Evolutionary conservation across 2,888 invertebrate genomes (phyloP).

Genomic region (Aphidoletes aphidimyza): DNA sequence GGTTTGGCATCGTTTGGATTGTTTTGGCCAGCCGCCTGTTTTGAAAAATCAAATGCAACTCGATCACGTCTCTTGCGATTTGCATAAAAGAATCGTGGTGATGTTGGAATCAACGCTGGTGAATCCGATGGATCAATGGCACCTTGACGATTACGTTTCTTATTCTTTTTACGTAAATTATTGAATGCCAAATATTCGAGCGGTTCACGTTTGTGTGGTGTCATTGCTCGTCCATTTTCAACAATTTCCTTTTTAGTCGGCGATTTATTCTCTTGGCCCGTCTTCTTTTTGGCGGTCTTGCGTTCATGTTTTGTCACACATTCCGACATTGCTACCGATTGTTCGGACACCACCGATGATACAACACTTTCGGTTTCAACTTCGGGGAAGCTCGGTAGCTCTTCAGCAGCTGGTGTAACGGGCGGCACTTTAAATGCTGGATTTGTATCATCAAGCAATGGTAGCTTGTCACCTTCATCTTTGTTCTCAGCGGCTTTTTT

Average conservation of each 20-base stretch:
- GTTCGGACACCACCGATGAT: slow-evolving; percentile 80
- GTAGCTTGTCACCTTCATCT: slow-evolving; percentile 81
- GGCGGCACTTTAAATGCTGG: slow-evolving; percentile 72
- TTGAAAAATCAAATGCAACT: neutral
- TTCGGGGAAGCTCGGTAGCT: slow-evolving; percentile 67
- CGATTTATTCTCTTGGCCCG: slow-evolving; percentile 65
- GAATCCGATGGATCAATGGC: slow-evolving; percentile 75
- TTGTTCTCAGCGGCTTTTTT: slow-evolving; percentile 87
- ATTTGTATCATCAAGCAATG: slow-evolving; percentile 75
- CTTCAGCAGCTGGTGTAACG: slow-evolving; percentile 76
- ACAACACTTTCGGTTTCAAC: slow-evolving; percentile 78
- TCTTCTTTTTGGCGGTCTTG: slow-evolving; percentile 66
- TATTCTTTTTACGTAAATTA: slow-evolving; percentile 77
- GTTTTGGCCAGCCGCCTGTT: neutral
- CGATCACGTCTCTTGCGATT: slow-evolving; percentile 54
- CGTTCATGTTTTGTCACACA: slow-evolving; percentile 72
- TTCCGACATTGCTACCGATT: slow-evolving; percentile 77
- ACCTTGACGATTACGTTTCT: slow-evolving; percentile 72
- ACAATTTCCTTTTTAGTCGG: slow-evolving; percentile 61
- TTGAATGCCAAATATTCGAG: slow-evolving; percentile 79
- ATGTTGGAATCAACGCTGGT: slow-evolving; percentile 73
- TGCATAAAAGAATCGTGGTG: slow-evolving; percentile 70
- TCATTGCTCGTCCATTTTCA: slow-evolving; percentile 69
- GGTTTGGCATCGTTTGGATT: slow-evolving; percentile 56
- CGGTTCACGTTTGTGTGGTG: slow-evolving; percentile 77